Evolutionary conservation across 2,888 invertebrate genomes (phyloP), one percentile per base, ranked within the genome.

Genomic region (Syrphus vitripennis): DNA sequence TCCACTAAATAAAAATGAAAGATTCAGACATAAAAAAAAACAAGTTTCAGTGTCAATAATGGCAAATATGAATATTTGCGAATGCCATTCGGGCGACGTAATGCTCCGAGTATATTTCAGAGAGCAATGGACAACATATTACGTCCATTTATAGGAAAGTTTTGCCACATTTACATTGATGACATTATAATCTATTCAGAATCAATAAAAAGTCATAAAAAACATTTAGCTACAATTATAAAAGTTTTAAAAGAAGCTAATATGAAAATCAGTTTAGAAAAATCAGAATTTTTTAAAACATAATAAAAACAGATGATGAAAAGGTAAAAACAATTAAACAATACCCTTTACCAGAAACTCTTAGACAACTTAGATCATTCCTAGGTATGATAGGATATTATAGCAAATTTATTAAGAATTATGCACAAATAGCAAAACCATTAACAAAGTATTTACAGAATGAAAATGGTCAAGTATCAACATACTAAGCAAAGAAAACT

Each of bases 101-200:
- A 71, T 55, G 77, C 81, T 21, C 72, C 74, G 19, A 45, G 74
- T 34, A 86, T 77, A 34, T 86, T 86, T 26, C 81, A 86, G 34
- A 50, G 84, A 12, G 50, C 76, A 42, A 31, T 80, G 10, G 80
- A 80, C 50, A 71, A 76, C 50, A 72, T 78, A 9, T 57, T 57
- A 57, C 57, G 57, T 57, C 24, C 57, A 70, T 16, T 45, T 55
- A 34, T 78, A 31, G 79, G 65, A 24, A 79, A 55, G 50, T 71
- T 10, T 10, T 83, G 83, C 45, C 61, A 59, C 26, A 67, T 83
- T 16, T 75, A 75, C 34, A 74, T 79, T 7, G 78, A 83, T 34
- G 83, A 83, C 42, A 75, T 74, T 14, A 63, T 75, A 3, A 63
- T 83, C n/a, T 79, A 69, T 37, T 31, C 69, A 4, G 59, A 75